Percentiles rank a stretch among this genome's conserved stretches.
phyloP scores from a whole-genome alignment of 2,797 vertebrate genomes.

The Onychomys arenicola region DNA sequence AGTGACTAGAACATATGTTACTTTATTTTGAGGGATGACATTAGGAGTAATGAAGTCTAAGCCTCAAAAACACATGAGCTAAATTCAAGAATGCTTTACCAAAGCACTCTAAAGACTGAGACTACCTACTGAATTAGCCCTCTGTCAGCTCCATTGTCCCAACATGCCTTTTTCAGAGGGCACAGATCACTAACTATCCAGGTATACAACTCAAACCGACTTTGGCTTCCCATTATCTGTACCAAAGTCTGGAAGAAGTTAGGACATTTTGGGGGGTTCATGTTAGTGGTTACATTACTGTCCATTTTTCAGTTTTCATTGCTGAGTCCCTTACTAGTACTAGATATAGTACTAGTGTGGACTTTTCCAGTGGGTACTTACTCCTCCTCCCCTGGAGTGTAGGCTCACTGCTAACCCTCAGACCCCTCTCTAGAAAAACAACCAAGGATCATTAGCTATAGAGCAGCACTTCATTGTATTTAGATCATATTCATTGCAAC shows the following conservation, averaged over 20 bases:
- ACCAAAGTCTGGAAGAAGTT: background rate
- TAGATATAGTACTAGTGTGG: background rate
- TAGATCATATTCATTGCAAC: background rate
- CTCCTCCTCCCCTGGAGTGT: background rate
- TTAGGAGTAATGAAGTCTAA: background rate
- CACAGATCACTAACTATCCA: background rate
- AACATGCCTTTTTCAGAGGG: background rate
- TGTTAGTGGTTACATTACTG: background rate
- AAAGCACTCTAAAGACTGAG: background rate
- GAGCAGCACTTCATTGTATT: background rate
- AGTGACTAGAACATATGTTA: background rate
- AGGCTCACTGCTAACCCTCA: background rate
- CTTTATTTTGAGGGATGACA: slow-evolving; percentile 19
- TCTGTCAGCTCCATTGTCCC: background rate
- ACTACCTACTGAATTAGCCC: background rate
- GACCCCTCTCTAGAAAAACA: background rate
- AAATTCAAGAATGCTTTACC: background rate
- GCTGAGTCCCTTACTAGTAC: background rate
- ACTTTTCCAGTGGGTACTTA: background rate
- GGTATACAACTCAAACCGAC: background rate
- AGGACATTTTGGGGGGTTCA: background rate
- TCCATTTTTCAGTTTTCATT: background rate
- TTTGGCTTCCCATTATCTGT: background rate
- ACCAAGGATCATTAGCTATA: background rate
- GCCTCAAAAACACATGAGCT: background rate